Conservation (phyloP, 1,140 invertebrate species). For the Zaprionus ornatus region DNA sequence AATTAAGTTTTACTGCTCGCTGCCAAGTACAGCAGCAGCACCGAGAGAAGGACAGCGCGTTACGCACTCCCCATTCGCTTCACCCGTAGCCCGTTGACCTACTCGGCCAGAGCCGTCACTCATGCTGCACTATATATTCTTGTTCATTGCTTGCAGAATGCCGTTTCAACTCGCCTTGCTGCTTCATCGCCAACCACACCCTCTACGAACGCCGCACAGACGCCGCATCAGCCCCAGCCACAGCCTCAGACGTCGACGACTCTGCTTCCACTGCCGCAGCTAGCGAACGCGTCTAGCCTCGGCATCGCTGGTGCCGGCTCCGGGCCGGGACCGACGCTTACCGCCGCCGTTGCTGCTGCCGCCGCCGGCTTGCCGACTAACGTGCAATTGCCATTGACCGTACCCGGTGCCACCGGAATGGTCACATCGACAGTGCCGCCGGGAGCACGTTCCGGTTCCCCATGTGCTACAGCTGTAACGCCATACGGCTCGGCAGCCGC, state of each 20-base stretch:
- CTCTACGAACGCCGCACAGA: conserved; percentile 72
- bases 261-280: conserved; percentile 39
- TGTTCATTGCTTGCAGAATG: conserved; percentile 64
- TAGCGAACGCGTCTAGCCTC: conserved; percentile 51
- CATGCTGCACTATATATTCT: neutral
- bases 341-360: conserved; percentile 79
- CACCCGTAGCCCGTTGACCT: neutral
- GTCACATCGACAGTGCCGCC: conserved; percentile 84
- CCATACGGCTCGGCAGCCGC: conserved; percentile 56
- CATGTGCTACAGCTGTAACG: conserved; percentile 84
- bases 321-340: conserved; percentile 84
- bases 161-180: conserved; percentile 83
- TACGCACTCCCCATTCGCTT: neutral
- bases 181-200: conserved; percentile 81
- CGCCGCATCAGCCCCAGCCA: conserved; percentile 51
- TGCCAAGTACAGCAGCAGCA: conserved; percentile 3
- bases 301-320: conserved; percentile 64
- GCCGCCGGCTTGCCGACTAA: conserved; percentile 50
- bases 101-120: neutral
- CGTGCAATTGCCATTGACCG: conserved; percentile 46
- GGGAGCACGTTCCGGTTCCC: conserved; percentile 84
- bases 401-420: conserved; percentile 57
- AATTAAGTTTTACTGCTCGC: conserved; percentile 64
- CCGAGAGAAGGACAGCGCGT: neutral
- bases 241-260: conserved; percentile 1